These are phyloP conservation scores for Meta bourneti DNA, from an alignment of 2,888 invertebrate genomes.

Conservation along the genomic window DNA sequence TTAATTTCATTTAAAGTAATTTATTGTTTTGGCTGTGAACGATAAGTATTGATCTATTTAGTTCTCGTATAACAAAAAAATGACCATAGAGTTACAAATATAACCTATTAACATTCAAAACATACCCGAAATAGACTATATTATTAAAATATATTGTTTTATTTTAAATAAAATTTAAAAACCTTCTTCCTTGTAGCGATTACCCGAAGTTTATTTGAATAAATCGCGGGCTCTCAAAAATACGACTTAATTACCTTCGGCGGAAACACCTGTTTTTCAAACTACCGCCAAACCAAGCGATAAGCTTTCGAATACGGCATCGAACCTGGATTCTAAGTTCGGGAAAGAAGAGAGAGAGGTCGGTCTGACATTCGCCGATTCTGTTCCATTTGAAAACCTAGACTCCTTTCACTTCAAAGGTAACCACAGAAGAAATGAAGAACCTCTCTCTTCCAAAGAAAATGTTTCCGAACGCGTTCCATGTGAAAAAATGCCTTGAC, in stretches of 20 bases:
- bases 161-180: too few relatives aligned
- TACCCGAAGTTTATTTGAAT: too few relatives aligned
- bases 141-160: too few relatives aligned
- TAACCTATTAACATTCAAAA: too few relatives aligned
- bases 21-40: too few relatives aligned
- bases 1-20: too few relatives aligned
- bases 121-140: too few relatives aligned
- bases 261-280: not conserved
- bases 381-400: slow-evolving; percentile 35
- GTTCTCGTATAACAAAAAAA: too few relatives aligned
- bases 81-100: too few relatives aligned
- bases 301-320: slow-evolving; percentile 9
- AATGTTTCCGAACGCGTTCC: not conserved
- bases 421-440: not conserved
- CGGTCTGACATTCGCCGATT: slow-evolving; percentile 57
- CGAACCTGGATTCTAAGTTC: not conserved
- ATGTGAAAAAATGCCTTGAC: not conserved
- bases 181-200: too few relatives aligned
- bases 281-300: slow-evolving; percentile 46
- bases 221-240: too few relatives aligned
- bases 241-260: not conserved
- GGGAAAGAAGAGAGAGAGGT: slow-evolving; percentile 31
- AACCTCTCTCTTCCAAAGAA: not conserved
- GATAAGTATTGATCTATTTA: too few relatives aligned
- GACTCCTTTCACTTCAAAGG: not conserved